phyloP scores from a whole-genome alignment of 2,113 vertebrate species.

The Bostrychus sinensis region DNA sequence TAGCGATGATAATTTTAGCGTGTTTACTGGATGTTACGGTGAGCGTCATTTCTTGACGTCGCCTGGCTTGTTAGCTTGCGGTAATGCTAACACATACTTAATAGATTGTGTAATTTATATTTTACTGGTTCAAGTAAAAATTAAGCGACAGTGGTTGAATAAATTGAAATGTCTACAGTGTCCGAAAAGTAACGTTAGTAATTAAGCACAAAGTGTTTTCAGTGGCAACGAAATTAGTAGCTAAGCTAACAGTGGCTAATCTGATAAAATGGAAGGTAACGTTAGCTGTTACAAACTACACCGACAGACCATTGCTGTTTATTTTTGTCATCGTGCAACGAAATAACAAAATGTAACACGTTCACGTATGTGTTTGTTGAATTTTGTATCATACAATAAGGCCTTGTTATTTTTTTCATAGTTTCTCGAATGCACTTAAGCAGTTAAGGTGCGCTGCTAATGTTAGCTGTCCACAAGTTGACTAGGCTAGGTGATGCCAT shows the following conservation, averaged over 20 bases:
- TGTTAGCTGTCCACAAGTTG: slow-evolving; percentile 8
- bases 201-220: background rate
- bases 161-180: background rate
- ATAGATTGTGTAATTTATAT: background rate
- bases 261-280: slow-evolving; percentile 30
- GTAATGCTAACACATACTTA: slow-evolving; percentile 32
- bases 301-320: slow-evolving; percentile 1
- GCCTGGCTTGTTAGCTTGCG: slow-evolving; percentile 47
- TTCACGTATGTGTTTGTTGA: background rate
- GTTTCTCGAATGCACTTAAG: background rate
- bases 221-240: slow-evolving; percentile 2
- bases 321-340: slow-evolving; percentile 18
- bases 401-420: background rate
- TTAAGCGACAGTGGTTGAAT: background rate
- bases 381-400: too few species aligned
- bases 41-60: slow-evolving; percentile 66
- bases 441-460: slow-evolving; percentile 24
- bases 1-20: slow-evolving; percentile 42
- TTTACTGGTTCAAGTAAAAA: background rate
- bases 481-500: slow-evolving; percentile 75
- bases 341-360: background rate
- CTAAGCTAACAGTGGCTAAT: slow-evolving; percentile 23
- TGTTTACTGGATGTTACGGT: slow-evolving; percentile 26
- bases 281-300: slow-evolving; percentile 18
- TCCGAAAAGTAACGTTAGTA: background rate